These are phyloP conservation scores for Leptoclinus maculatus DNA, from an alignment of 2,797 vertebrate genomes.

Conservation along the genomic window DNA sequence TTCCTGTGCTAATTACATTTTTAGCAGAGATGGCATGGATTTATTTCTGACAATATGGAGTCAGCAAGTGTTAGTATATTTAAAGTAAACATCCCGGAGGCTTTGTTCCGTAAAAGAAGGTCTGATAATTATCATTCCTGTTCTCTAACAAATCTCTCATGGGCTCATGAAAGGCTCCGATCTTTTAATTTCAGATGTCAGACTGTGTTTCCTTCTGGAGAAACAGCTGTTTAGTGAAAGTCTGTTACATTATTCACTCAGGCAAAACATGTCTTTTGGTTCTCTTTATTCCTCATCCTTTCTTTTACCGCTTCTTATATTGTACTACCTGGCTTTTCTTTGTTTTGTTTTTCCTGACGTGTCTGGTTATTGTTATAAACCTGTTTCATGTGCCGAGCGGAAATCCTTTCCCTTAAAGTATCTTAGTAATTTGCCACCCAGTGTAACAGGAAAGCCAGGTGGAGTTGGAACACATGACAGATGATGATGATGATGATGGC, in stretches of 20 bases:
- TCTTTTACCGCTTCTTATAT: slow-evolving; percentile 21
- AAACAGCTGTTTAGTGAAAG: slow-evolving; percentile 36
- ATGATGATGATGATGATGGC: slow-evolving; percentile 17
- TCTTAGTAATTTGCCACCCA: slow-evolving; percentile 25
- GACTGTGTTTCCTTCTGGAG: slow-evolving; percentile 19
- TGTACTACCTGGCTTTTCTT: slow-evolving; percentile 19
- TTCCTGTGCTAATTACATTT: slow-evolving; percentile 15
- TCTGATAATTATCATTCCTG: slow-evolving; percentile 30
- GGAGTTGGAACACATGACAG: slow-evolving; percentile 39
- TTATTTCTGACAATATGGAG: slow-evolving; percentile 32
- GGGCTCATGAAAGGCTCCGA: slow-evolving; percentile 29
- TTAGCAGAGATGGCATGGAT: slow-evolving; percentile 27
- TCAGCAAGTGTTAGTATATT: slow-evolving; percentile 11
- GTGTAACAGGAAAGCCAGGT: slow-evolving; percentile 21
- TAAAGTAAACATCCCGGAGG: slow-evolving; percentile 1
- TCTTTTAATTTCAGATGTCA: slow-evolving; percentile 21
- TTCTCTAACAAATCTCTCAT: slow-evolving; percentile 16
- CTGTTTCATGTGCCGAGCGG: neutral
- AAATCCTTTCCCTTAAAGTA: slow-evolving; percentile 7
- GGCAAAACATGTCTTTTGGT: slow-evolving; percentile 21
- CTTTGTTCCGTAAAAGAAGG: slow-evolving; percentile 1
- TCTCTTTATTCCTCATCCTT: neutral
- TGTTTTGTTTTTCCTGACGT: slow-evolving; percentile 6
- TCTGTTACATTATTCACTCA: slow-evolving; percentile 62
- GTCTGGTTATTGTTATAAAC: slow-evolving; percentile 2